Evolutionary conservation across 2,888 invertebrate genomes (phyloP), one percentile per base, ranked within the genome.

Genomic region (Endotricha flammealis): DNA sequence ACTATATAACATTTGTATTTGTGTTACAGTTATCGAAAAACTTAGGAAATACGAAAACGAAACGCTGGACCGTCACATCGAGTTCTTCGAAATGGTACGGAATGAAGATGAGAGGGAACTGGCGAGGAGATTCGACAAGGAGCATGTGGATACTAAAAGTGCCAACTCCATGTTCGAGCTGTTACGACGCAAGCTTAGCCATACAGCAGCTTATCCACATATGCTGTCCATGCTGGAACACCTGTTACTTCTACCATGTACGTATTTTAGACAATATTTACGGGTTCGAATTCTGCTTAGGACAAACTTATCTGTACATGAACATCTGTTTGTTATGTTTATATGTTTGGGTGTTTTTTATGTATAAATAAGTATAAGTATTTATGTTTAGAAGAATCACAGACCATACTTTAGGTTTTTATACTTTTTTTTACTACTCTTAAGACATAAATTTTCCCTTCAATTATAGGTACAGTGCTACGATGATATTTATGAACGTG

Each of bases 81-180:
- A 99, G 74, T 97, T 99, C 81, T 99, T 99, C 83, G 99, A 99
- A 83, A 97, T 98, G 97, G 95, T 98, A 12, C 91, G 98, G 29
- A 95, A 93, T 62, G 98, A 98, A 79, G 99, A 99, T 75, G 99
- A 99, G 73, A 93, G 95, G 59, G 97, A 98, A 69, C 75, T 99
- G 43, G 95, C 96, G 3, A 89, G 96, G 45, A 92, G 95, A 57
- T 97, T 96, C 81, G 95, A 96, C 67, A 91, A 93, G 66, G 94
- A 95, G 53, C 97, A 97, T 74, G 92, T 98, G 32, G 97, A 98
- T 70, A 96, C 95, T 0, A 97, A 96, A 82, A 97, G 97, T 73
- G 96, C 97, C 1, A 91, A 93, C 1, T 90, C 92, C 32, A 97
- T 98, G 97, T 97, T 98, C 67, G 97, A 97, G 64, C 82, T 97